Conservation (phyloP, 2,113 vertebrate genomes). For the Ammodytes dubius region DNA sequence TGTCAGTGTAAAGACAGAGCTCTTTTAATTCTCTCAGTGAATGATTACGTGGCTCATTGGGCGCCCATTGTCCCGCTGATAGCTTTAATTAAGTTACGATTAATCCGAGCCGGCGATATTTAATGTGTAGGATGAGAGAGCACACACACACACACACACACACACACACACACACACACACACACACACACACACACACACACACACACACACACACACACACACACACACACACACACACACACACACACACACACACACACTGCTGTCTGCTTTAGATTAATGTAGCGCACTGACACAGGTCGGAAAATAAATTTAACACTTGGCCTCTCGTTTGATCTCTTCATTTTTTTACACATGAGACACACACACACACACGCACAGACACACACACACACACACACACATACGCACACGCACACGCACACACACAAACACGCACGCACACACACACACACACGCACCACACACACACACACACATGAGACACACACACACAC, state of each 20-base stretch:
- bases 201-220: no score
- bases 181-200: no score
- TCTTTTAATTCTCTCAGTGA: constrained; percentile 97
- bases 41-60: constrained; percentile 99
- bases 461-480: no score
- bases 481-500: no score
- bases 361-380: no score
- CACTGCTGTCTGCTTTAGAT: constrained; percentile 84
- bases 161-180: no score
- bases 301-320: constrained; percentile 84
- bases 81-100: constrained; percentile 99
- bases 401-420: no score
- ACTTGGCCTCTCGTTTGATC: constrained; percentile 72
- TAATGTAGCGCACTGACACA: constrained; percentile 90
- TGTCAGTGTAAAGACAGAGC: constrained; percentile 94
- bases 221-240: no score
- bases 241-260: no score
- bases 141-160: constrained; percentile 15
- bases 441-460: no score
- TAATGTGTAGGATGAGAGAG: constrained; percentile 90
- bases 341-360: constrained; percentile 75
- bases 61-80: constrained; percentile 98
- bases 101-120: constrained; percentile 98
- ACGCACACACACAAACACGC: no score
- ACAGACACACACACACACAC: no score